Percentiles rank a stretch among this genome's conserved stretches.
Conservation (phyloP, 2,888 invertebrate genomes). For the Axea sp. region DNA sequence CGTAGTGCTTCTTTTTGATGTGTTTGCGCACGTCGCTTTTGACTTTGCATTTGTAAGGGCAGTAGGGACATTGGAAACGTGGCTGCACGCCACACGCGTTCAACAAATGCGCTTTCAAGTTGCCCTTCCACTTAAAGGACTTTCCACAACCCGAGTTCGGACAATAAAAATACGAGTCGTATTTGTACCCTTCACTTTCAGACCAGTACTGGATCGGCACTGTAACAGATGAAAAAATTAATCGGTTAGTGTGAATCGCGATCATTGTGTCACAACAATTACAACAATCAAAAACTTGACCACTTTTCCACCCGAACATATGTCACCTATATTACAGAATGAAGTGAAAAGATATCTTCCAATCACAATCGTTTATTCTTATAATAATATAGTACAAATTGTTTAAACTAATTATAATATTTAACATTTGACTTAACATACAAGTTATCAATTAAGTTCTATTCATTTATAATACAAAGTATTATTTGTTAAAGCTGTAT, state of each 20-base stretch:
- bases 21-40: conserved; percentile 67
- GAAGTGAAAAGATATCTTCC: conserved; percentile 8
- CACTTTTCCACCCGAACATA: neutral
- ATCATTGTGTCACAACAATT: neutral
- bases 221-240: conserved; percentile 56
- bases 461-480: too few relatives aligned
- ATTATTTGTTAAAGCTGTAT: too few relatives aligned
- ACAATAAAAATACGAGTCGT: conserved; percentile 31
- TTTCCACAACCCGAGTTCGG: conserved; percentile 65
- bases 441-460: too few relatives aligned
- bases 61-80: conserved; percentile 71
- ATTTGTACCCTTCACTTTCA: conserved; percentile 8
- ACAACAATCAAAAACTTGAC: conserved; percentile 10
- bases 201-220: conserved; percentile 44
- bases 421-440: neutral
- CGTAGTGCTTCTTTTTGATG: conserved; percentile 57
- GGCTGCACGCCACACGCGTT: conserved; percentile 73
- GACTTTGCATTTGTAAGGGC: conserved; percentile 70
- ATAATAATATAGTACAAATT: conserved; percentile 18
- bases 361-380: conserved; percentile 35
- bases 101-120: conserved; percentile 67
- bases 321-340: neutral
- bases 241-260: conserved; percentile 26
- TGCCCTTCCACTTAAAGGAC: conserved; percentile 64
- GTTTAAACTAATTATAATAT: conserved; percentile 1